These are phyloP conservation scores for Pocillopora meandrina DNA, from an alignment of 92 coral and sea anemone genomes.

Conservation along the genomic window DNA sequence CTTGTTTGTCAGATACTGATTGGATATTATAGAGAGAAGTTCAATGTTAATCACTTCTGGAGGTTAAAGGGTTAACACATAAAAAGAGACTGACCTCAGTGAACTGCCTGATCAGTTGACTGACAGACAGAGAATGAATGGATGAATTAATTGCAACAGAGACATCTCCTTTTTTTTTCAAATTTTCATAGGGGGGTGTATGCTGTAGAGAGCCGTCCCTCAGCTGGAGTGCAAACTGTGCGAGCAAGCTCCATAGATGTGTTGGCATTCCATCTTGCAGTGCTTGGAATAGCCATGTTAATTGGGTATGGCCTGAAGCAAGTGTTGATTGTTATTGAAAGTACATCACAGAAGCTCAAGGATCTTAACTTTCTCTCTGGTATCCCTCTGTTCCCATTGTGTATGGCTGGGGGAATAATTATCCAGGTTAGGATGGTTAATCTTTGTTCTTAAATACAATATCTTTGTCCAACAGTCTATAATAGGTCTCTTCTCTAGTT, in stretches of 20 bases:
- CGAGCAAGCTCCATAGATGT: conserved; percentile 89
- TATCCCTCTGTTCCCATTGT: conserved; percentile 76
- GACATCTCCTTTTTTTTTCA: too few species aligned
- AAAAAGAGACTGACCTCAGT: too few species aligned
- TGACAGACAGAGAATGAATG: too few species aligned
- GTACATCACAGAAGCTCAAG: conserved; percentile 62
- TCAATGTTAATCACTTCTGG: too few species aligned
- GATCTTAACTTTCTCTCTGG: conserved; percentile 83
- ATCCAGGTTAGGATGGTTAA: conserved; percentile 51
- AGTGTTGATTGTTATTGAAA: conserved; percentile 72
- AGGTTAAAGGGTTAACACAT: too few species aligned
- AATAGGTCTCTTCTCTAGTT: too few species aligned
- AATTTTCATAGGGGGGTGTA: conserved; percentile 65
- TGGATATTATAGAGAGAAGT: too few species aligned
- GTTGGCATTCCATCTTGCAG: conserved; percentile 73
- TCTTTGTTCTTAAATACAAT: not conserved
- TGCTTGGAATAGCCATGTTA: conserved; percentile 78
- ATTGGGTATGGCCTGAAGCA: conserved; percentile 75
- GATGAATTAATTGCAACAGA: too few species aligned
- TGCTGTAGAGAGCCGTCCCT: conserved; percentile 79
- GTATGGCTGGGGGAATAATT: conserved; percentile 84
- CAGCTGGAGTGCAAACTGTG: conserved; percentile 80
- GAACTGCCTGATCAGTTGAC: too few species aligned
- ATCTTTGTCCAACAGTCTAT: not conserved
- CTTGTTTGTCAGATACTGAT: too few species aligned